Evolutionary conservation across 2,113 vertebrate genomes (phyloP).

Genomic region (Carassius auratus): DNA sequence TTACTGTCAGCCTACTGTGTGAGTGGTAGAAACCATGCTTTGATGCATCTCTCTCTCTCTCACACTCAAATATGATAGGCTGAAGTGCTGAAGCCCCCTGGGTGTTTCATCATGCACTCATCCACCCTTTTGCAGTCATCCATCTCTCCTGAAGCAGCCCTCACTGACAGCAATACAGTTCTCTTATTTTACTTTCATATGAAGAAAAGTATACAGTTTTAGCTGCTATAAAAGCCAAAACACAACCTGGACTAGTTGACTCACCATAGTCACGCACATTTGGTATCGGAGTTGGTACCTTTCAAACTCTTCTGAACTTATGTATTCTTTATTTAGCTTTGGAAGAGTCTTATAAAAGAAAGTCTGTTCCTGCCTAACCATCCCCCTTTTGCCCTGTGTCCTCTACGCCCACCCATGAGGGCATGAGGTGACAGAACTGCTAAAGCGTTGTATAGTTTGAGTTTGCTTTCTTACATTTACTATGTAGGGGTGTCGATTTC

Average conservation of each 20-base stretch:
- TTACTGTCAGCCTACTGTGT: slow-evolving; percentile 33
- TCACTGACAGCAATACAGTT: slow-evolving; percentile 11
- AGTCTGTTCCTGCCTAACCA: slow-evolving; percentile 62
- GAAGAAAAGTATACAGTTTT: neutral
- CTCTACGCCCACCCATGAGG: slow-evolving; percentile 56
- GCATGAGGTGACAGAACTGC: slow-evolving; percentile 64
- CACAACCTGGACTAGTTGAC: neutral
- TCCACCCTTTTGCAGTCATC: slow-evolving; percentile 38
- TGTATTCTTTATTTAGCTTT: slow-evolving; percentile 70
- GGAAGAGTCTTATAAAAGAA: slow-evolving; percentile 68
- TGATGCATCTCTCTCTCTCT: slow-evolving; percentile 31
- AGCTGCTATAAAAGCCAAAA: neutral
- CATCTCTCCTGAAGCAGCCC: slow-evolving; percentile 32
- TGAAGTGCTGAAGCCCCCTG: slow-evolving; percentile 11
- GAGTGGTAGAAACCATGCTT: slow-evolving; percentile 13
- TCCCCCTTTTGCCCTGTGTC: slow-evolving; percentile 42
- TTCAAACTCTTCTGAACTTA: slow-evolving; percentile 59
- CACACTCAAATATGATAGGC: slow-evolving; percentile 29
- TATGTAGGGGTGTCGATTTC: slow-evolving; percentile 67
- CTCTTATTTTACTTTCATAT: slow-evolving; percentile 6
- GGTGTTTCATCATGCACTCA: slow-evolving; percentile 46
- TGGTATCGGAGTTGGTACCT: no score
- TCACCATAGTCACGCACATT: neutral
- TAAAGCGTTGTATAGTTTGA: slow-evolving; percentile 57
- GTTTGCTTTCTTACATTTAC: slow-evolving; percentile 51